These are phyloP conservation scores for Leptopilina drosophilae DNA, from an alignment of 2,888 invertebrate species.

Conservation along the genomic window DNA sequence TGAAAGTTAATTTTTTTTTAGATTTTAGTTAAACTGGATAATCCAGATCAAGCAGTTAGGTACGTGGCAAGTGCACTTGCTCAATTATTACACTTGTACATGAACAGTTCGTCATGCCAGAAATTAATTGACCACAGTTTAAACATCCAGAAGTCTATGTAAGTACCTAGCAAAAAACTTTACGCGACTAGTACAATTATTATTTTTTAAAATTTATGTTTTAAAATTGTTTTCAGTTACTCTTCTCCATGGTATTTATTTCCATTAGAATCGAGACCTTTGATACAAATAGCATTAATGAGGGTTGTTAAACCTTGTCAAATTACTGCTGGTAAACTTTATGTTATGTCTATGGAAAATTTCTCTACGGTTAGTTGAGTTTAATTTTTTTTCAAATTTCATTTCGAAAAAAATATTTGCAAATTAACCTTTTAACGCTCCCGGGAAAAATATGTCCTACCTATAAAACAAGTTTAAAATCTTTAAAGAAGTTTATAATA, in stretches of 20 bases:
- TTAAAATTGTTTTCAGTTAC: constrained; percentile 19
- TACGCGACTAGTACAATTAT: too few relatives aligned
- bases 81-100: constrained; percentile 35
- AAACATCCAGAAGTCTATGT: constrained; percentile 2
- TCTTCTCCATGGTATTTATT: constrained; percentile 41
- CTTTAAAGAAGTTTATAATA: too few relatives aligned
- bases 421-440: too few relatives aligned
- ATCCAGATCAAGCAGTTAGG: constrained; percentile 24
- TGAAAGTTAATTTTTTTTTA: not conserved
- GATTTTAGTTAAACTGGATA: constrained; percentile 14
- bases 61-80: not conserved
- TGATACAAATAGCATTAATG: constrained; percentile 36
- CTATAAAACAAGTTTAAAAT: too few relatives aligned
- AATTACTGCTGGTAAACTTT: constrained; percentile 44
- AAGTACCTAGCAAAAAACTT: not conserved
- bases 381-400: too few relatives aligned
- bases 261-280: not conserved
- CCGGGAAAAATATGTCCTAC: too few relatives aligned
- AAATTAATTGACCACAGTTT: constrained; percentile 30
- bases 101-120: constrained; percentile 22
- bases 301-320: constrained; percentile 41
- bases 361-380: constrained; percentile 40
- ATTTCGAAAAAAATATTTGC: not conserved
- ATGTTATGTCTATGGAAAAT: constrained; percentile 44
- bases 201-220: too few relatives aligned